Percentiles rank a stretch among this genome's conserved stretches.
Evolutionary conservation across 2,113 vertebrate genomes (phyloP).

Genomic region (Globicephala melas): DNA sequence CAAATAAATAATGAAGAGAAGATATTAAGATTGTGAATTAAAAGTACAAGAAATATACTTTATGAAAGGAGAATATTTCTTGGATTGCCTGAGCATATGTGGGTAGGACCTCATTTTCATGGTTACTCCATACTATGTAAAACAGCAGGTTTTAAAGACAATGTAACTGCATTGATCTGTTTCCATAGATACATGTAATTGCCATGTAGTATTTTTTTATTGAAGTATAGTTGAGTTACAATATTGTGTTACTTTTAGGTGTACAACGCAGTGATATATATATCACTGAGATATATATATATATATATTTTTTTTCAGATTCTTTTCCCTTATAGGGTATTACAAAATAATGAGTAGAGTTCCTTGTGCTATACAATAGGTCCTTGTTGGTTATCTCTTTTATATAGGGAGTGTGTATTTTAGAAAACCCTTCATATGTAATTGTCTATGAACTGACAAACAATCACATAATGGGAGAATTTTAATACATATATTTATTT

Average conservation of each 20-base stretch:
- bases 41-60: background rate
- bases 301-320: background rate
- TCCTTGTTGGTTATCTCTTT: no score
- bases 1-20: background rate
- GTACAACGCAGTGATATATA: background rate
- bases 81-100: background rate
- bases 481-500: background rate
- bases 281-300: background rate
- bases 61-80: background rate
- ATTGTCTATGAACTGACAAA: background rate
- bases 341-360: no score
- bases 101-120: background rate
- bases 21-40: conserved; percentile 5
- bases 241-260: background rate
- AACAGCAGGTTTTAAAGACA: background rate
- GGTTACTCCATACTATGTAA: background rate
- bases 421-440: background rate
- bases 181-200: background rate
- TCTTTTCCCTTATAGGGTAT: no score
- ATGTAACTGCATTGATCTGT: background rate
- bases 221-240: background rate
- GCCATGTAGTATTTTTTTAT: background rate
- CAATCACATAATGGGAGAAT: background rate
- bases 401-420: background rate
- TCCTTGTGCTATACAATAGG: no score